Conservation (phyloP, 2,797 vertebrate species). For the Crypturellus tataupa region DNA sequence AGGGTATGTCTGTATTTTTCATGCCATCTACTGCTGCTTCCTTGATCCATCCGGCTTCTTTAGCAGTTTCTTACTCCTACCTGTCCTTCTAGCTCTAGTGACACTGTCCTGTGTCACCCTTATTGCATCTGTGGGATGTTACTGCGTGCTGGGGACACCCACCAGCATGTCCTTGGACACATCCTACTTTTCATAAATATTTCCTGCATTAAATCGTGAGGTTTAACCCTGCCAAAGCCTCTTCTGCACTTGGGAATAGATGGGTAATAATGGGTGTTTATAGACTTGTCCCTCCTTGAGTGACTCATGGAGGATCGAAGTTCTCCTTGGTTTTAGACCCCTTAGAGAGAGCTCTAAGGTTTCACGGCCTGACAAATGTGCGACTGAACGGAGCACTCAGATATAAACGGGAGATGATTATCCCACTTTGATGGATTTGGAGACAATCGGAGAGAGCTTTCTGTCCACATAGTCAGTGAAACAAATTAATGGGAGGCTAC, state of each 20-base stretch:
- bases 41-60: not conserved
- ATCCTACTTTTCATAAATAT: not conserved
- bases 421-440: not conserved
- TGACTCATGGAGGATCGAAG: not conserved
- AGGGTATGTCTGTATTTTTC: not conserved
- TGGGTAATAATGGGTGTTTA: not conserved
- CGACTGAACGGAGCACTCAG: not conserved
- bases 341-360: not conserved
- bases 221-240: not conserved
- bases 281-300: not conserved
- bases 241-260: not conserved
- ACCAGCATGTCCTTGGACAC: not conserved
- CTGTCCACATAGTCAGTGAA: not conserved
- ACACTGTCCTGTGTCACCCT: not conserved
- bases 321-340: not conserved
- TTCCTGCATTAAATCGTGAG: not conserved
- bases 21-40: not conserved
- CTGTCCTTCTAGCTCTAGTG: not conserved
- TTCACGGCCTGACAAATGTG: conserved; percentile 21
- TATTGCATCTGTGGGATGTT: not conserved
- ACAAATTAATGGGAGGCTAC: conserved; percentile 25
- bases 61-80: not conserved
- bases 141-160: too few relatives aligned
- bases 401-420: conserved; percentile 10
- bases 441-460: not conserved